These are phyloP conservation scores for Prunella fulvescens DNA, from an alignment of 2,113 vertebrate species.

Conservation along the genomic window DNA sequence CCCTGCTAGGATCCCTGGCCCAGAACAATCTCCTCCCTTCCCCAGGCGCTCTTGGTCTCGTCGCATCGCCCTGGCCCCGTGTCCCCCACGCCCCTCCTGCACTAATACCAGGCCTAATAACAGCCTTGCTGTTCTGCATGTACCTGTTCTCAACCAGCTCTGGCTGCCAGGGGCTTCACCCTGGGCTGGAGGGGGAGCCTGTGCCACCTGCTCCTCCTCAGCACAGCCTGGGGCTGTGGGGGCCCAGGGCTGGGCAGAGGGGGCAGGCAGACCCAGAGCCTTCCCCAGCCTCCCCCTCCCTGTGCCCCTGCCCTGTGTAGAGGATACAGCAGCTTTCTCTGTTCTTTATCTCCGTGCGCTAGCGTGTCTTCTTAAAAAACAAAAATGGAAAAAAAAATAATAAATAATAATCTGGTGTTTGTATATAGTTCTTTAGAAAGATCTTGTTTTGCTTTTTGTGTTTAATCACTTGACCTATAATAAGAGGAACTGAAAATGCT, in stretches of 20 bases:
- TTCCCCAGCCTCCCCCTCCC: background rate
- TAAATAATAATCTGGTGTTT: slow-evolving; percentile 69
- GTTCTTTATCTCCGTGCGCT: slow-evolving; percentile 64
- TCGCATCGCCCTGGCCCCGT: background rate
- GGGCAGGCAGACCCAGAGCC: background rate
- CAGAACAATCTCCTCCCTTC: background rate
- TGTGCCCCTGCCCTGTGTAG: background rate
- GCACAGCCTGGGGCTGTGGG: background rate
- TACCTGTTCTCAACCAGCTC: slow-evolving; percentile 15
- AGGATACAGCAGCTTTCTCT: slow-evolving; percentile 74
- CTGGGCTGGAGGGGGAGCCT: background rate
- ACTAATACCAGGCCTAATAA: slow-evolving; percentile 2
- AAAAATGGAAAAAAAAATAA: slow-evolving; percentile 18
- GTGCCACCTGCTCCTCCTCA: background rate
- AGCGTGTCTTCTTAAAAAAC: slow-evolving; percentile 65
- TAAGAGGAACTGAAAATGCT: slow-evolving; percentile 68
- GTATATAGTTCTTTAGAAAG: slow-evolving; percentile 76
- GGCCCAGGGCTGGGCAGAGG: background rate
- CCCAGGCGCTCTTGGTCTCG: background rate
- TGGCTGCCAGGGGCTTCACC: background rate
- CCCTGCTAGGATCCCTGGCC: slow-evolving; percentile 25
- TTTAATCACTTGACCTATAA: slow-evolving; percentile 69
- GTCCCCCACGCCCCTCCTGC: background rate
- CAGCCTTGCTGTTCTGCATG: slow-evolving; percentile 64
- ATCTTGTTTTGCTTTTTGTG: slow-evolving; percentile 70